Evolutionary conservation across 1,140 invertebrate genomes (phyloP), one percentile per base, ranked within the genome.

Genomic region (Aphelenchoides besseyi): DNA sequence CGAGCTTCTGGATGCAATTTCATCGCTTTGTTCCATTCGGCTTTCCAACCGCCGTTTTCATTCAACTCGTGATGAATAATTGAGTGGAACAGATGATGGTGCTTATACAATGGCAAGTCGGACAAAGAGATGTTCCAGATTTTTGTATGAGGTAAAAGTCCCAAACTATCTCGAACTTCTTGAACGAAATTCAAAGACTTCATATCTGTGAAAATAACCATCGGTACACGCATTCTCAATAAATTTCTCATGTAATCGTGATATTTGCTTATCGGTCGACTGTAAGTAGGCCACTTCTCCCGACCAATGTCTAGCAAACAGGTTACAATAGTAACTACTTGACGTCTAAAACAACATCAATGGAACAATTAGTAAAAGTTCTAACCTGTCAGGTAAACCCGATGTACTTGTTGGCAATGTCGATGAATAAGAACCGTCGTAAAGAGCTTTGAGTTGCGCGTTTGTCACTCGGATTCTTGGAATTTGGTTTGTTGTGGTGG

Each of bases 151-250:
- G 71, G 16, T 32, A 70, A 53, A 53, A 72, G 63, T 18, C 78
- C 82, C n/a, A 80, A 48, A 29, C 62, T 63, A 2, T 61, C 59
- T 29, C 82, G 59, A 9, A 71, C 70, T 35, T 74, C 67, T 5
- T 66, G 37, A 0, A 85, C 81, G 73, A 84, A 85, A 30, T 79
- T 73, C 16, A 68, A 68, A 23, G 74, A 80, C 9, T 77, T 62
- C 8, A 53, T 30, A 61, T 84, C 81, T 26, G 74, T 72, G 70
- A 83, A 84, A 5, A 85, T 68, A 23, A 84, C 74, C 74, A 83
- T 84, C n/a, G 77, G 77, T 33, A 79, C 70, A 23, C 70, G 72
- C 52, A 83, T 55, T 52, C 61, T 54, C 32, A 83, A 64, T 12
- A 83, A 68, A 55, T 82, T 75, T 36, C 72, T 66, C 77, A 83